Base-by-base conservation (phyloP, 2,113 vertebrate species). In the Periophthalmus modestus region DNA sequence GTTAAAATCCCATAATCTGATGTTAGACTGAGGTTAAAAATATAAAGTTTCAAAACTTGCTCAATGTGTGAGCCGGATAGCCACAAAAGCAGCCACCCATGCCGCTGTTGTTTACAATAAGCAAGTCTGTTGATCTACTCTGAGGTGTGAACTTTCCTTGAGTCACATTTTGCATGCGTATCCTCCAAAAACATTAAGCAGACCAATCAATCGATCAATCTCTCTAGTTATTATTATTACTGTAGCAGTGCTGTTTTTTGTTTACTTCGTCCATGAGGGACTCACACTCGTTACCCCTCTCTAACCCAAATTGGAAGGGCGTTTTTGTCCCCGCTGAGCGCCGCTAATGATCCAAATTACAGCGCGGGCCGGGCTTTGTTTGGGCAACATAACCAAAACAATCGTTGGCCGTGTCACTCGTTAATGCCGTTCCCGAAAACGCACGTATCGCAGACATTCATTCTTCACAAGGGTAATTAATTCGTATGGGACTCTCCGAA, bases 391-490 rank as follows among this genome's bases (percentile, higher is more conserved):
- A 83, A 89, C 83, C 81, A 82, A 75, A 89, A 91, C 86, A 89
- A 89, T 88, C 79, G 83, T 87, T 89, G 23, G 85, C 72, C 16
- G 81, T 86, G 90, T 91, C 90, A 89, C 87, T 85, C 89, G 86
- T 90, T 88, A 90, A 91, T 82, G 84, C 82, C 88, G 87, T 76
- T 18, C 28, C 59, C 33, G 34, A 85, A 86, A 86, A 90, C 86
- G 81, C 79, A 86, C 84, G 88, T 85, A 89, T 88, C 75, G 67
- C 91, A 88, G 87, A 88, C 88, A 83, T 89, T 87, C 83, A 67
- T 85, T 88, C 88, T 90, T 86, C 86, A 88, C 86, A 74, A 75
- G 87, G 92, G 88, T 91, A 89, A 92, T 93, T 90, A 89, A 90
- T 93, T 89, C 61, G 84, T 75, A 73, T 68, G 83, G 78, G 78